These are phyloP conservation scores for Alviniconcha marisindica DNA, from an alignment of 1,140 invertebrate species.

Conservation along the genomic window DNA sequence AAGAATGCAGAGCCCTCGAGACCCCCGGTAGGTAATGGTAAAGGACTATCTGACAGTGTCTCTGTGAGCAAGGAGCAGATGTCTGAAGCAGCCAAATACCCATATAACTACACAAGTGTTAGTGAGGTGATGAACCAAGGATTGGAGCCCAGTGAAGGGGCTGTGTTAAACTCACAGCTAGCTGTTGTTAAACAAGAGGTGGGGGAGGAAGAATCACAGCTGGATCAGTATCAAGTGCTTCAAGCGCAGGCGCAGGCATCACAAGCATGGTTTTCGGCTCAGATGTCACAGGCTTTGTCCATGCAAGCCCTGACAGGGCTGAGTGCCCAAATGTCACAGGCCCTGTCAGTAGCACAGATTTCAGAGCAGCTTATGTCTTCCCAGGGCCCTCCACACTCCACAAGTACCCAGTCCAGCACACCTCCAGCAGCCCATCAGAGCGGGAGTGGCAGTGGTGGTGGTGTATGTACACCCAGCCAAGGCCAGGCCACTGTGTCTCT, in stretches of 20 bases:
- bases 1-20: neutral
- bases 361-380: conserved; percentile 19
- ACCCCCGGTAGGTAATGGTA: neutral
- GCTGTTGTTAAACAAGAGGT: conserved; percentile 26
- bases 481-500: neutral
- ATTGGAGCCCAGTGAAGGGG: neutral
- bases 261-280: neutral
- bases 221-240: neutral
- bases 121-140: neutral
- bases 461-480: too few species aligned
- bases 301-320: neutral
- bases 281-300: conserved; percentile 1
- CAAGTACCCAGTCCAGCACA: neutral
- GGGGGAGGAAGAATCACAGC: neutral
- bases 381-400: neutral
- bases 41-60: neutral
- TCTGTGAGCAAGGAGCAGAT: neutral
- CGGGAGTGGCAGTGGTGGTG: neutral
- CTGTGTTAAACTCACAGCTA: neutral
- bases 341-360: conserved; percentile 10
- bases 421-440: neutral
- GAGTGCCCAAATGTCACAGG: conserved; percentile 23
- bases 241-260: conserved; percentile 1
- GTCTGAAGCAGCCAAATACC: conserved; percentile 10
- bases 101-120: neutral